Conservation (phyloP, 1,140 invertebrate genomes). For the Meloidogyne floridensis region DNA sequence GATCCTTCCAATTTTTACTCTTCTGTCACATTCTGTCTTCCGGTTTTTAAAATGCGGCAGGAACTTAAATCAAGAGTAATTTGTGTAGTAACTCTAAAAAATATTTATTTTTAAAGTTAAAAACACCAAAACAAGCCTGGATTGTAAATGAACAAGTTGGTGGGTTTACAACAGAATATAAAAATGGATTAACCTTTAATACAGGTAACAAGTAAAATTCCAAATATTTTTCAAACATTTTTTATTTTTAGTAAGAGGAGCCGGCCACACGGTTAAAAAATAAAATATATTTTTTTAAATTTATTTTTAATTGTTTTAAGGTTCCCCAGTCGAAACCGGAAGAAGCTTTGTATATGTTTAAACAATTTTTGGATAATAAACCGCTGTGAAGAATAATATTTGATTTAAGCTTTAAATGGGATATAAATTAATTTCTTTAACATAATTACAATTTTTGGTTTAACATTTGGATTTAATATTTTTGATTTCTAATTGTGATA, state of each 20-base stretch:
- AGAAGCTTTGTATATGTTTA: too few relatives aligned
- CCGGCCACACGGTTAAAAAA: conserved; percentile 62
- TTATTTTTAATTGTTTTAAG: not conserved
- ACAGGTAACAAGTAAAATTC: conserved; percentile 29
- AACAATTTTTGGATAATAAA: too few relatives aligned
- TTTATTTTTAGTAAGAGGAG: conserved; percentile 46
- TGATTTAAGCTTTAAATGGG: not conserved
- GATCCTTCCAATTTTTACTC: too few relatives aligned
- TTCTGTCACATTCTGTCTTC: too few relatives aligned
- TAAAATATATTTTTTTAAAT: not conserved
- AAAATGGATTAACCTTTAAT: conserved; percentile 52
- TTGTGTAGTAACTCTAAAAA: conserved; percentile 15
- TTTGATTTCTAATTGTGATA: too few relatives aligned
- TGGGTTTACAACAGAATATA: conserved; percentile 58
- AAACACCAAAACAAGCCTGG: conserved; percentile 36
- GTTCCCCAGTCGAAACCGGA: too few relatives aligned
- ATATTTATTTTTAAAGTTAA: conserved; percentile 49
- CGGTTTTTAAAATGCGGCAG: too few relatives aligned
- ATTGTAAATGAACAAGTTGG: conserved; percentile 44
- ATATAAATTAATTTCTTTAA: not conserved
- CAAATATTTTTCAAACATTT: not conserved
- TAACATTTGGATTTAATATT: too few relatives aligned
- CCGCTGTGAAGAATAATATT: too few relatives aligned
- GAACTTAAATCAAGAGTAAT: too few relatives aligned
- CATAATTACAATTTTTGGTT: too few relatives aligned